Evolutionary conservation across 2,797 vertebrate species (phyloP).

Genomic region (Discoglossus pictus): DNA sequence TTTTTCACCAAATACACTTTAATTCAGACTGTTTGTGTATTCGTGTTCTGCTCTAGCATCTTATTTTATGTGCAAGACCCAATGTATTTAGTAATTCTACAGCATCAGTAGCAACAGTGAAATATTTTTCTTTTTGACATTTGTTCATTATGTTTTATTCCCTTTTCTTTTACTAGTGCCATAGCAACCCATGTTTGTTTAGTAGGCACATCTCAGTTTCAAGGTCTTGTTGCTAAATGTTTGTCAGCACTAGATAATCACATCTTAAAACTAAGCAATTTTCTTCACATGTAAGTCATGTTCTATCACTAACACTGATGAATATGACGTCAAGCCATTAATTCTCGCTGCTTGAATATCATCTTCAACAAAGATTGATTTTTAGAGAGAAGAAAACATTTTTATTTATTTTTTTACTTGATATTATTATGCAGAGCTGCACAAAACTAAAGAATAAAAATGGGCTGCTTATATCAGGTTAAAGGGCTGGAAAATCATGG

Average conservation of each 20-base stretch:
- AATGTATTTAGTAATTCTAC: no score
- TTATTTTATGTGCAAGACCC: no score
- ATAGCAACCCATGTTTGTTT: slow-evolving; percentile 37
- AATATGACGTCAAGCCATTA: neutral
- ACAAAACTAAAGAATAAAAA: no score
- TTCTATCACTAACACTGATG: slow-evolving; percentile 1
- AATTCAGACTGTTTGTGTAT: no score
- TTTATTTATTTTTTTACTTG: no score
- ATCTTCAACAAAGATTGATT: neutral
- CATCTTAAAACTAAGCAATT: slow-evolving; percentile 2
- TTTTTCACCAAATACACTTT: no score
- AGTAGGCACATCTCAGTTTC: slow-evolving; percentile 2
- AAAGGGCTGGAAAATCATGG: no score
- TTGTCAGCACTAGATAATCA: slow-evolving; percentile 21
- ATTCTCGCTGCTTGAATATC: neutral
- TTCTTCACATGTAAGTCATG: neutral
- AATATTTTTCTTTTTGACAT: slow-evolving; percentile 13
- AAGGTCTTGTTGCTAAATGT: slow-evolving; percentile 32
- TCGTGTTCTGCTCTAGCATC: no score
- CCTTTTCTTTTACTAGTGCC: slow-evolving; percentile 7
- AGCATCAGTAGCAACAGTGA: neutral
- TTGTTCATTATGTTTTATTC: slow-evolving; percentile 2
- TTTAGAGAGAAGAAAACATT: neutral
- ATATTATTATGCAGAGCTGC: no score
- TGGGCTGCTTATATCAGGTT: no score